Conservation (phyloP, 2,113 vertebrate genomes). For the Apodemus sylvaticus region DNA sequence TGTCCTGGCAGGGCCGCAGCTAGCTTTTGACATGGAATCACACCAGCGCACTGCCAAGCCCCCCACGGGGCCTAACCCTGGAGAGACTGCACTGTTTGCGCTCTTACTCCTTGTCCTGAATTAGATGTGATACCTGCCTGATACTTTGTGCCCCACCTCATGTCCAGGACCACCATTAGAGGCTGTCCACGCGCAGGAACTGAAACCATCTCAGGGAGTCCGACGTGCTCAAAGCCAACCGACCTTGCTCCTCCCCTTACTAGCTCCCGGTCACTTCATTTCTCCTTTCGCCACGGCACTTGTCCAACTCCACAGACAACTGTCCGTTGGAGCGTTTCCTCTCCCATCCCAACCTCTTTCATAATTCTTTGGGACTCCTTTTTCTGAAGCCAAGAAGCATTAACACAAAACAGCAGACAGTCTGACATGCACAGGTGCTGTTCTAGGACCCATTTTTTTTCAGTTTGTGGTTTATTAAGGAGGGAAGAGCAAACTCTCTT, state of each 20-base stretch:
- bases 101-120: background rate
- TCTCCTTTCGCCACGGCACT: background rate
- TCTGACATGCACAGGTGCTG: constrained; percentile 21
- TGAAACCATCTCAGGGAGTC: background rate
- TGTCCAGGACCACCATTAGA: background rate
- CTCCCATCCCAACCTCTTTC: background rate
- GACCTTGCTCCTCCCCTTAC: background rate
- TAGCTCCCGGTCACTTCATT: background rate
- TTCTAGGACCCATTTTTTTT: background rate
- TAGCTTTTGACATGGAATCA: constrained; percentile 19
- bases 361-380: background rate
- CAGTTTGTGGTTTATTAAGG: constrained; percentile 3
- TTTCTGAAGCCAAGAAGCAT: constrained; percentile 43
- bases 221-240: background rate
- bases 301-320: background rate
- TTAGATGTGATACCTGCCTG: background rate
- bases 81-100: background rate
- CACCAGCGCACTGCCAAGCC: background rate
- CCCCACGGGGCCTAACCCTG: background rate
- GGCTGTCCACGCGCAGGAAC: background rate
- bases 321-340: background rate
- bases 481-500: constrained; percentile 23
- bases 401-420: background rate
- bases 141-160: background rate
- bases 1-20: background rate